Conservation (phyloP, 1,140 invertebrate genomes). For the Drosophila sturtevanti region DNA sequence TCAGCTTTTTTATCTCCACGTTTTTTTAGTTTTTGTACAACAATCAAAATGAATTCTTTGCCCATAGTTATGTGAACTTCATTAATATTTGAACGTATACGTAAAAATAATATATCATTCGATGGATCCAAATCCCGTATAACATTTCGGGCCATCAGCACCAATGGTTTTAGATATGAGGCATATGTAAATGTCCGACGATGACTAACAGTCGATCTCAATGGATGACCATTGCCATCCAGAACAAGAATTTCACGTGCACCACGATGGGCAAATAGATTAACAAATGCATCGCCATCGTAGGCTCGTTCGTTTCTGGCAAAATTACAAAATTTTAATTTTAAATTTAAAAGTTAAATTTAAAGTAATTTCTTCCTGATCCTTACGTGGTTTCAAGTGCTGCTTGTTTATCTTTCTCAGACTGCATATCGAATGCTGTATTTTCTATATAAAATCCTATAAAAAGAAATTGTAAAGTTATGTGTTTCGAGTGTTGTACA, state of each 20-base stretch:
- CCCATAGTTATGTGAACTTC: background rate
- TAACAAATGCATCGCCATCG: background rate
- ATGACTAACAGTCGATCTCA: background rate
- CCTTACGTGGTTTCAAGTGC: background rate
- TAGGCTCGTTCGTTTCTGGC: background rate
- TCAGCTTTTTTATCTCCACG: background rate
- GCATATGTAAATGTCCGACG: background rate
- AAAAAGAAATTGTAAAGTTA: background rate
- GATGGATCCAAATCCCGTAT: background rate
- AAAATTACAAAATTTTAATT: no score
- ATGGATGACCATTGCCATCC: background rate
- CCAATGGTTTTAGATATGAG: background rate
- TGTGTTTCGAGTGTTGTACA: background rate
- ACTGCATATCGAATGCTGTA: background rate
- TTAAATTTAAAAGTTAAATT: no score
- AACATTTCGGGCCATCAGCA: background rate
- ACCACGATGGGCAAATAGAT: background rate
- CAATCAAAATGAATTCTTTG: slow-evolving; percentile 4
- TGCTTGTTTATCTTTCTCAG: background rate
- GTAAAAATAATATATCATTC: background rate
- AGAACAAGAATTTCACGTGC: background rate
- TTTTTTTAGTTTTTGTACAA: slow-evolving; percentile 12
- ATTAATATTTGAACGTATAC: background rate
- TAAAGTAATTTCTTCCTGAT: no score
- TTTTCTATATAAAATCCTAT: background rate